Evolutionary conservation across 2,888 invertebrate genomes (phyloP).

Genomic region (Micoletzkya japonica): DNA sequence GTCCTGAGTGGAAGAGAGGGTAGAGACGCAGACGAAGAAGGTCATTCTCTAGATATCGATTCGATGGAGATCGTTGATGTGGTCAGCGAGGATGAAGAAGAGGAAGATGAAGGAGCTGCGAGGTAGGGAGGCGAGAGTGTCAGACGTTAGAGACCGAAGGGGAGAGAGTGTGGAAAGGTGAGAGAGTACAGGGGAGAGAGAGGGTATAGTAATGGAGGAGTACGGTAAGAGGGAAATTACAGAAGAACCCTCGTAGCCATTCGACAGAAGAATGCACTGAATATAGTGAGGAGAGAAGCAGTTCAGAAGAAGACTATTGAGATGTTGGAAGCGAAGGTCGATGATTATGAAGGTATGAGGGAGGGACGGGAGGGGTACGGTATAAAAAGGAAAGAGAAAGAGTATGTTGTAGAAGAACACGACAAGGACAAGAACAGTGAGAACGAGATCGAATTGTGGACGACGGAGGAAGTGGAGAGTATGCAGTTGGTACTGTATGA

Average conservation of each 20-base stretch:
- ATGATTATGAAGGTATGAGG: too few relatives aligned
- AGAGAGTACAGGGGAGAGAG: background rate
- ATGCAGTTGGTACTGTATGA: background rate
- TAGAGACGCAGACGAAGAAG: background rate
- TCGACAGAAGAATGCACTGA: background rate
- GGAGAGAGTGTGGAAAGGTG: background rate
- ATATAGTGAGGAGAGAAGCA: too few relatives aligned
- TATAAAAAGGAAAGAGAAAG: background rate
- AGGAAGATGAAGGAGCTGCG: conserved; percentile 15
- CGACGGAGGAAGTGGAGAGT: background rate
- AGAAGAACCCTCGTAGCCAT: background rate
- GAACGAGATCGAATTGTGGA: too few relatives aligned
- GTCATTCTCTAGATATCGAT: conserved; percentile 1
- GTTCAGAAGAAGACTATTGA: too few relatives aligned
- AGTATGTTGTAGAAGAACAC: background rate
- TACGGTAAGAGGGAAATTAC: conserved; percentile 2
- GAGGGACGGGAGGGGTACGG: background rate
- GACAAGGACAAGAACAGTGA: background rate
- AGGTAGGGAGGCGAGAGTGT: conserved; percentile 6
- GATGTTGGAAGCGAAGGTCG: too few relatives aligned
- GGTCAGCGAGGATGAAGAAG: conserved; percentile 21
- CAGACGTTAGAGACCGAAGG: background rate
- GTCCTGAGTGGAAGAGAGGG: background rate
- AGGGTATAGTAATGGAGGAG: background rate
- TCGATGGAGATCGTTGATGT: conserved; percentile 18